Evolutionary conservation across 2,113 vertebrate species (phyloP).

Genomic region (Hippocampus mohnikei): DNA sequence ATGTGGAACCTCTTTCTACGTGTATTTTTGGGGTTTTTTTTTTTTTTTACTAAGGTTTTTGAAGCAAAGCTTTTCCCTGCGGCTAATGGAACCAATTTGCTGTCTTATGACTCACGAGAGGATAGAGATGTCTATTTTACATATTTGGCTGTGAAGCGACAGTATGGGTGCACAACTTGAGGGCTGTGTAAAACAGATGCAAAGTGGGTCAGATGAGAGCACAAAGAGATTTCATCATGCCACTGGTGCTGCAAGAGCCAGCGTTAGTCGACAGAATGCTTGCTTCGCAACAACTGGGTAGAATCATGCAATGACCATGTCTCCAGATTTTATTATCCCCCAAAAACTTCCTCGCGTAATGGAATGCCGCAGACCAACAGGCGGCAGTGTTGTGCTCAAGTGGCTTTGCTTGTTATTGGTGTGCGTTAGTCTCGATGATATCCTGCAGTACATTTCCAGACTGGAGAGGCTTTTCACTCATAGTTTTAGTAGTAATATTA

Average conservation of each 20-base stretch:
- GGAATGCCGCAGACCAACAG: neutral
- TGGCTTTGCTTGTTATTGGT: neutral
- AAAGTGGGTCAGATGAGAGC: constrained; percentile 63
- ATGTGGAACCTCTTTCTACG: neutral
- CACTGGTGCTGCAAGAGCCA: constrained; percentile 21
- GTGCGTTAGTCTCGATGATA: neutral
- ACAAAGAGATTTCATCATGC: constrained; percentile 44
- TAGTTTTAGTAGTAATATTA: neutral
- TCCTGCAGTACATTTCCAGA: neutral
- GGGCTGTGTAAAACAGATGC: constrained; percentile 26
- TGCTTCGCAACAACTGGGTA: neutral
- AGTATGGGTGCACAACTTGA: neutral
- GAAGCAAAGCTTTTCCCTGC: constrained; percentile 8
- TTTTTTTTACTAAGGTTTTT: constrained; percentile 5
- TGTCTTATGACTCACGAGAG: constrained; percentile 10
- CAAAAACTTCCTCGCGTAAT: too few species aligned
- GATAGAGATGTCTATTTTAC: constrained; percentile 18
- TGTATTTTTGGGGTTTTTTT: too few species aligned
- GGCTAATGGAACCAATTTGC: constrained; percentile 15
- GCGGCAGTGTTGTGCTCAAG: neutral
- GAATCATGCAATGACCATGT: constrained; percentile 2
- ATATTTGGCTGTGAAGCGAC: constrained; percentile 13
- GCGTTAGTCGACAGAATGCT: neutral
- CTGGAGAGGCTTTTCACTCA: neutral
- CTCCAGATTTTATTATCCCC: constrained; percentile 14